These are phyloP conservation scores for Drosophila erecta DNA, from an alignment of 1,140 invertebrate species.

Conservation along the genomic window DNA sequence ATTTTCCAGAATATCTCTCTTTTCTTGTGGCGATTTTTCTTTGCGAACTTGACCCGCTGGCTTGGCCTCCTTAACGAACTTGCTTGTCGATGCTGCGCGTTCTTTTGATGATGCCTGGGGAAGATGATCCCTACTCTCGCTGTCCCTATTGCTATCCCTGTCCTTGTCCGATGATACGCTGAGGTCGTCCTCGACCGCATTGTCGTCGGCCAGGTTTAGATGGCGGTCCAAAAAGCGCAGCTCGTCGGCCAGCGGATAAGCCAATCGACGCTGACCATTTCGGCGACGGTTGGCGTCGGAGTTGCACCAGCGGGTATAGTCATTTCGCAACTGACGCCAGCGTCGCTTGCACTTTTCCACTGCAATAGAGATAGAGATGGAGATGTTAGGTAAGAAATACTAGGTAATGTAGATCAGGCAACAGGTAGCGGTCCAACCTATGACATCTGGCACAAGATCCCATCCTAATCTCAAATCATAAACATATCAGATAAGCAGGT, in stretches of 20 bases:
- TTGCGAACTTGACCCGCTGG: not conserved
- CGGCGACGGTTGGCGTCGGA: constrained; percentile 24
- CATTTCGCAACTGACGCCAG: constrained; percentile 65
- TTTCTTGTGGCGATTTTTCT: not conserved
- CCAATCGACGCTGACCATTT: constrained; percentile 15
- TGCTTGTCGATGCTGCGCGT: not conserved
- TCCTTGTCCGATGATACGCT: constrained; percentile 21
- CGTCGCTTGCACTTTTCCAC: constrained; percentile 64
- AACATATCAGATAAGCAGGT: not conserved
- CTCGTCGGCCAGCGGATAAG: constrained; percentile 33
- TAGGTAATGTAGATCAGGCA: not conserved
- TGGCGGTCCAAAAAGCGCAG: constrained; percentile 53
- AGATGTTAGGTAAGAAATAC: constrained; percentile 29
- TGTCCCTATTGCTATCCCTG: constrained; percentile 30
- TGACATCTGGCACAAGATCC: not conserved
- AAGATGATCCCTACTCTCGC: constrained; percentile 35
- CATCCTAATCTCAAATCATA: not conserved
- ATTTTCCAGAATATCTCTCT: not conserved
- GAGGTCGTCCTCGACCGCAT: not conserved
- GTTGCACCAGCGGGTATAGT: constrained; percentile 49
- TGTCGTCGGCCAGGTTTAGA: constrained; percentile 13
- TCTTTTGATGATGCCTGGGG: constrained; percentile 20
- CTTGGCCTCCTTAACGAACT: constrained; percentile 28
- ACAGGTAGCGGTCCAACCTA: constrained; percentile 17
- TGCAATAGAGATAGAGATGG: constrained; percentile 12